phyloP scores from a whole-genome alignment of 1,140 invertebrate genomes.

The Lepidurus arcticus region DNA sequence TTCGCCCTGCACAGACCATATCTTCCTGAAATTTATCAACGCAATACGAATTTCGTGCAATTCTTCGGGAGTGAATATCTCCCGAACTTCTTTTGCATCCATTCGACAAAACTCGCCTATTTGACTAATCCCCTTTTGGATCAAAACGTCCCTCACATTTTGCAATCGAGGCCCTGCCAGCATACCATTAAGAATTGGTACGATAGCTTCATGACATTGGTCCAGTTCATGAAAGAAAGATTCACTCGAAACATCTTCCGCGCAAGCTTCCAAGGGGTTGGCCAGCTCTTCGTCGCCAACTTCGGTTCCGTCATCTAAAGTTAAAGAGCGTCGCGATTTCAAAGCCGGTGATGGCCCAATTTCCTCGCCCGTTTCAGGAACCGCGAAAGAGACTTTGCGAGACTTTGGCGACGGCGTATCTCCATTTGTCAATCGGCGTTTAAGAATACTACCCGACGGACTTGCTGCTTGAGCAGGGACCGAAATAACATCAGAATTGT shows the following conservation, averaged over 20 bases:
- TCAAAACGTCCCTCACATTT: too few relatives aligned
- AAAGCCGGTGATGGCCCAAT: background rate
- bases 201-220: too few relatives aligned
- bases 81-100: too few relatives aligned
- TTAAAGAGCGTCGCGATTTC: background rate
- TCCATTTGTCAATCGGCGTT: background rate
- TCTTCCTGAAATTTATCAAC: too few relatives aligned
- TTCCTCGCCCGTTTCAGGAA: conserved; percentile 12
- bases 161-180: too few relatives aligned
- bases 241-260: background rate
- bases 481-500: background rate
- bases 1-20: too few relatives aligned
- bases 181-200: too few relatives aligned
- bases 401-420: conserved; percentile 2
- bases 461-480: background rate
- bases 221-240: too few relatives aligned
- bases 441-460: background rate
- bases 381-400: conserved; percentile 25
- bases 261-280: background rate
- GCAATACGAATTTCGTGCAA: too few relatives aligned
- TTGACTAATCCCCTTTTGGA: too few relatives aligned
- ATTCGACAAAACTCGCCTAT: too few relatives aligned
- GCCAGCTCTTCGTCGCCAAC: background rate
- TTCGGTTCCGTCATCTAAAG: background rate
- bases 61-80: too few relatives aligned